phyloP scores from a whole-genome alignment of 1,140 invertebrate genomes.

The Centruroides sculpturatus region DNA sequence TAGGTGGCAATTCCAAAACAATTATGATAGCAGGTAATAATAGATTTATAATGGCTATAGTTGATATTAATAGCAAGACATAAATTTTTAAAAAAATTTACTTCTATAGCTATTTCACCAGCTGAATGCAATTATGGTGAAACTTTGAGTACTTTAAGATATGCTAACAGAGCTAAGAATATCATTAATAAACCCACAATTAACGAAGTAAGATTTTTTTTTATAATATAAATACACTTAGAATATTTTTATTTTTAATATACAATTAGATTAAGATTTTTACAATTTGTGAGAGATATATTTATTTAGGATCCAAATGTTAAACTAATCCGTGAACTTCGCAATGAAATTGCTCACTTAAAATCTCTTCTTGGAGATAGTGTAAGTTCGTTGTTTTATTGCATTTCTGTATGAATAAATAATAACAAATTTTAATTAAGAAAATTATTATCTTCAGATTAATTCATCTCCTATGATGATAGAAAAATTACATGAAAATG shows the following conservation, averaged over 20 bases:
- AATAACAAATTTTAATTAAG: background rate
- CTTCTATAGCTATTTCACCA: slow-evolving; percentile 47
- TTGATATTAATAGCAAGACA: no score
- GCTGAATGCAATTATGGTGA: slow-evolving; percentile 66
- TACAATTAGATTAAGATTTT: background rate
- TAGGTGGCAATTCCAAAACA: slow-evolving; percentile 23
- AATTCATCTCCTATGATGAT: slow-evolving; percentile 40
- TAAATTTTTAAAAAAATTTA: background rate
- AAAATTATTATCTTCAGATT: background rate
- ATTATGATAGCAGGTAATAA: slow-evolving; percentile 21
- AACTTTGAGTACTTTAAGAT: slow-evolving; percentile 56
- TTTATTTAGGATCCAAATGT: slow-evolving; percentile 51
- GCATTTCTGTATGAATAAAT: slow-evolving; percentile 13
- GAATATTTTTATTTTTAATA: background rate
- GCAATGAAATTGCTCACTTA: slow-evolving; percentile 65
- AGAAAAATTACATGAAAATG: slow-evolving; percentile 70
- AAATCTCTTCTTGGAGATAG: slow-evolving; percentile 21
- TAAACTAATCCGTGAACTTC: slow-evolving; percentile 62
- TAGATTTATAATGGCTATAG: no score
- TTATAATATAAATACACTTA: background rate
- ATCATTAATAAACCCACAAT: slow-evolving; percentile 90
- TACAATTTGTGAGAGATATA: background rate
- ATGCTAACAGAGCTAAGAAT: slow-evolving; percentile 72
- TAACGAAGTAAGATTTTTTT: slow-evolving; percentile 48
- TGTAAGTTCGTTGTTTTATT: slow-evolving; percentile 5